A percentile compares a stretch with the other conserved stretches of the same genome.
Evolutionary conservation across 2,888 invertebrate genomes (phyloP).

Genomic region (Macrosiphum euphorbiae): DNA sequence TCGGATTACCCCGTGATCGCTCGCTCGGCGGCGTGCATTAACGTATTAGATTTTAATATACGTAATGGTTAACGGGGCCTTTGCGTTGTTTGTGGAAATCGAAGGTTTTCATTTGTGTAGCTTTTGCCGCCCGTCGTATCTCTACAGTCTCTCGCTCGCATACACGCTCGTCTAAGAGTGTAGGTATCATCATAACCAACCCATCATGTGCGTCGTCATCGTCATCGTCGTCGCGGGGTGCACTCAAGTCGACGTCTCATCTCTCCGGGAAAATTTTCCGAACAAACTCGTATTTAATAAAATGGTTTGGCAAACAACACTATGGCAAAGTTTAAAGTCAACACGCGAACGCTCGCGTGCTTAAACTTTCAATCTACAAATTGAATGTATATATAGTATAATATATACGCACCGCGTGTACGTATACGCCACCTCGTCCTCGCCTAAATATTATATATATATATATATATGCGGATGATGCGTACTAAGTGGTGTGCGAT

Average conservation of each 20-base stretch:
- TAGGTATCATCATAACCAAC: not conserved
- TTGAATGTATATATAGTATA: conserved; percentile 18
- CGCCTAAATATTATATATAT: not conserved
- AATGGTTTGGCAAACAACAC: conserved; percentile 56
- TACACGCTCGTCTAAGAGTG: too few species aligned
- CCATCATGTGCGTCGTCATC: not conserved
- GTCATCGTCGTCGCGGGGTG: not conserved
- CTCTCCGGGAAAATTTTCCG: not conserved
- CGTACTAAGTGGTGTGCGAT: not conserved
- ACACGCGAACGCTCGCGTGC: conserved; percentile 23
- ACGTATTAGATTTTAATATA: conserved; percentile 52
- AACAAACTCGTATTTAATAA: conserved; percentile 16
- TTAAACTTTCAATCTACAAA: conserved; percentile 62
- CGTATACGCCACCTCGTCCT: conserved; percentile 6
- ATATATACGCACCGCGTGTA: not conserved
- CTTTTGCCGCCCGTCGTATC: not conserved
- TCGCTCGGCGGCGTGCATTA: not conserved
- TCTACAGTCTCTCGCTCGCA: not conserved
- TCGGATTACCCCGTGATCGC: not conserved
- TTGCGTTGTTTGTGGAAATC: conserved; percentile 3
- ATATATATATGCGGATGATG: not conserved
- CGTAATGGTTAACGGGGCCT: conserved; percentile 25
- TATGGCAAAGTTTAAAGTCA: conserved; percentile 60
- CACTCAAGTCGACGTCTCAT: conserved; percentile 23
- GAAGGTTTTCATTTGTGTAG: not conserved